These are phyloP conservation scores for Drosophila orosa DNA, from an alignment of 1,140 invertebrate genomes.

Conservation along the genomic window DNA sequence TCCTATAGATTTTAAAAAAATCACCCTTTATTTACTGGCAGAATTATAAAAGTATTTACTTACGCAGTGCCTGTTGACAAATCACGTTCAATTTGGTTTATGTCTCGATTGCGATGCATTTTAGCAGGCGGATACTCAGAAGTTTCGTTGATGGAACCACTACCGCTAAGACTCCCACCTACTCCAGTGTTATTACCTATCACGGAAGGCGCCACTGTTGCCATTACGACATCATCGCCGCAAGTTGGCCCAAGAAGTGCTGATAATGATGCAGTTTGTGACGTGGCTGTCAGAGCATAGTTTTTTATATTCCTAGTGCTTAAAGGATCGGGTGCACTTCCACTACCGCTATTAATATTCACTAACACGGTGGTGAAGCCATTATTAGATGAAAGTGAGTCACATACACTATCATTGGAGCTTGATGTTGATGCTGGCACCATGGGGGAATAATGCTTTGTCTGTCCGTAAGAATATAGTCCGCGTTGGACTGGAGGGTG, in stretches of 20 bases:
- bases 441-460: conserved; percentile 74
- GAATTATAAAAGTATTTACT: conserved; percentile 30
- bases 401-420: conserved; percentile 90
- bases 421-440: conserved; percentile 86
- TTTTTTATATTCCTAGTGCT: conserved; percentile 60
- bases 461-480: conserved; percentile 66
- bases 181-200: conserved; percentile 37
- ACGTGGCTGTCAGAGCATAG: conserved; percentile 56
- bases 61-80: conserved; percentile 78
- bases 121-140: conserved; percentile 79
- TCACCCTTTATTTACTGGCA: too few species aligned
- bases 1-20: too few species aligned
- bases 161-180: conserved; percentile 50
- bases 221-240: conserved; percentile 77
- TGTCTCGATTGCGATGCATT: conserved; percentile 82
- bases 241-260: conserved; percentile 71
- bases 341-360: conserved; percentile 42
- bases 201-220: conserved; percentile 69
- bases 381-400: conserved; percentile 86
- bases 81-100: conserved; percentile 81
- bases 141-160: conserved; percentile 67
- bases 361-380: conserved; percentile 51
- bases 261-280: conserved; percentile 69
- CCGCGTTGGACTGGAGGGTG: conserved; percentile 76
- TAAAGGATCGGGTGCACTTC: conserved; percentile 49